Conservation (phyloP, 2,113 vertebrate species). For the Calcarius ornatus region DNA sequence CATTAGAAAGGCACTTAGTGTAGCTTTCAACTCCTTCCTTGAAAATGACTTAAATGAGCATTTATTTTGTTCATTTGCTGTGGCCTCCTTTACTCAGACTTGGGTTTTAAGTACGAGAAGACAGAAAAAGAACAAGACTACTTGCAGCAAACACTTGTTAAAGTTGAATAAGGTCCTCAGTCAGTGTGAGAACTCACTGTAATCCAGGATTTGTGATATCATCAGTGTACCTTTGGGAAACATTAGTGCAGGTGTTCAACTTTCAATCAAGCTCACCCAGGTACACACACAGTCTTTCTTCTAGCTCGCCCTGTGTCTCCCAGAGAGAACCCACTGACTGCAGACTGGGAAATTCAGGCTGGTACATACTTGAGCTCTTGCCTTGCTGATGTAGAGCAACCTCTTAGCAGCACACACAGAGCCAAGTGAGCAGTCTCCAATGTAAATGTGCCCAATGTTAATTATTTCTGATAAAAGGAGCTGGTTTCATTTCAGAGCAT, state of each 20-base stretch:
- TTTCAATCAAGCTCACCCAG: not conserved
- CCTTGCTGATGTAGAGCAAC: not conserved
- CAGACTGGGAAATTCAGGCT: not conserved
- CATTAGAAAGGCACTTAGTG: not conserved
- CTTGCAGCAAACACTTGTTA: not conserved
- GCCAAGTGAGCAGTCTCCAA: not conserved
- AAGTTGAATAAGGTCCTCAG: not conserved
- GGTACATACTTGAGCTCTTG: rapidly evolving
- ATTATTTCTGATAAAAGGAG: not conserved
- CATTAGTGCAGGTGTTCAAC: not conserved
- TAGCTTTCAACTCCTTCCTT: not conserved
- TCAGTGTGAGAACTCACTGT: not conserved
- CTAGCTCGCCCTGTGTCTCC: not conserved
- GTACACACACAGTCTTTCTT: not conserved
- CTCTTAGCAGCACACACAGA: not conserved
- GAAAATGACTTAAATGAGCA: not conserved
- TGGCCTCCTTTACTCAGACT: not conserved
- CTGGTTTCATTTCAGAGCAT: not conserved
- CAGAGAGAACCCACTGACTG: not conserved
- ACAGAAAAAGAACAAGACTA: not conserved
- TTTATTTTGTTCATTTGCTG: not conserved
- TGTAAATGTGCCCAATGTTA: not conserved
- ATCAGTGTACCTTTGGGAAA: not conserved
- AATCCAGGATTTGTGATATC: not conserved
- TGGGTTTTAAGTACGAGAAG: not conserved